These are phyloP conservation scores for Pelochelys cantorii DNA, from an alignment of 2,797 vertebrate genomes.

Conservation along the genomic window DNA sequence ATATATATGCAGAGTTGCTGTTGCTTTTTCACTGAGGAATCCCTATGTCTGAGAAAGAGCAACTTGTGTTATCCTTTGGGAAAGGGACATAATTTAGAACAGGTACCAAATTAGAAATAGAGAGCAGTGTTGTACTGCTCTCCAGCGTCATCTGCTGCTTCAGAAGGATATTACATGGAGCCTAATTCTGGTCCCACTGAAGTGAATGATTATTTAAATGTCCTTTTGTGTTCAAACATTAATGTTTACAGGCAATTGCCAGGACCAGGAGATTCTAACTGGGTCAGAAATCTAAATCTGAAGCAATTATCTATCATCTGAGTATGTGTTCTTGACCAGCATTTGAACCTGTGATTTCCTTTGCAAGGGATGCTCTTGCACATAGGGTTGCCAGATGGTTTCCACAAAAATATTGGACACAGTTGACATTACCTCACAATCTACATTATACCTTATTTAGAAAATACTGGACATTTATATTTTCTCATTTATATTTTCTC, in stretches of 20 bases:
- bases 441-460: too few relatives aligned
- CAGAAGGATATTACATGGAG: neutral
- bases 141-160: conserved; percentile 17
- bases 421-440: too few relatives aligned
- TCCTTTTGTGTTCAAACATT: neutral
- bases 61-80: neutral
- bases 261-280: neutral
- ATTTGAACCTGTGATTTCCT: neutral
- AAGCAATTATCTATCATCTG: neutral
- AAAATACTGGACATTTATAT: too few relatives aligned
- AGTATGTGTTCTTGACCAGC: neutral
- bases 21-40: neutral
- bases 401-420: too few relatives aligned
- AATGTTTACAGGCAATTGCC: neutral
- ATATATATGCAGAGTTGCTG: neutral
- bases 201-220: neutral
- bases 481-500: too few relatives aligned
- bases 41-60: neutral
- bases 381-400: neutral
- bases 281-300: neutral
- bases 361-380: neutral
- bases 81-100: neutral
- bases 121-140: neutral
- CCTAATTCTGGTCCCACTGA: neutral
- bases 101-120: accelerated